Percentiles rank a stretch among this genome's conserved stretches.
These are phyloP conservation scores for Procavia capensis DNA, from an alignment of 2,113 vertebrate species.

Conservation along the genomic window DNA sequence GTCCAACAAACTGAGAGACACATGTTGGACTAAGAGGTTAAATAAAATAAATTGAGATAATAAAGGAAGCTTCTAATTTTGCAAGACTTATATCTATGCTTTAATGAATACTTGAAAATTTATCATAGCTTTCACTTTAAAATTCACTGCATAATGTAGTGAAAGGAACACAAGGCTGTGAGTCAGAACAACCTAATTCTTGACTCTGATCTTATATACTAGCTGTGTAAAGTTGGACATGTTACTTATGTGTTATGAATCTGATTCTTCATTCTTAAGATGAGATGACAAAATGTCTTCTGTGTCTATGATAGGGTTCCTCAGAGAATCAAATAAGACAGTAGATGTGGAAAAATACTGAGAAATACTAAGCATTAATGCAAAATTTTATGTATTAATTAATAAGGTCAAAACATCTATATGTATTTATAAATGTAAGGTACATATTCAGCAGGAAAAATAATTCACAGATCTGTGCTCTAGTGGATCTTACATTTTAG, in stretches of 20 bases:
- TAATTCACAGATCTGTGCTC: neutral
- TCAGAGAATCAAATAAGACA: neutral
- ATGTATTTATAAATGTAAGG: neutral
- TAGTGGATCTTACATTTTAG: neutral
- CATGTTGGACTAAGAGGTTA: neutral
- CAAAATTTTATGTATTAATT: constrained; percentile 18
- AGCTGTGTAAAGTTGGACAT: neutral
- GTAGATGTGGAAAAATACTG: neutral
- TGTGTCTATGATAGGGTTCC: neutral
- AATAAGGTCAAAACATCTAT: neutral
- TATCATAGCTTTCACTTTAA: neutral
- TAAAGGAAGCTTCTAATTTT: constrained; percentile 18
- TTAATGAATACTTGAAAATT: neutral
- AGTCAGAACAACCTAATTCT: neutral
- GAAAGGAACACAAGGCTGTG: neutral
- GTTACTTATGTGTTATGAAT: neutral
- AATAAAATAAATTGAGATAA: constrained; percentile 33
- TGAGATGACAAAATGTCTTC: neutral
- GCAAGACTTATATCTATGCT: neutral
- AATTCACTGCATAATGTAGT: neutral
- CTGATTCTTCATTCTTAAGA: constrained; percentile 9
- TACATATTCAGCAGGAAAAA: neutral
- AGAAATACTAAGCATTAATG: neutral
- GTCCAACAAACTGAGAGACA: too few relatives aligned
- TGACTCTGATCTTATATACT: neutral